phyloP scores from a whole-genome alignment of 2,888 invertebrate species.

The Rhamphomyia laevipes region DNA sequence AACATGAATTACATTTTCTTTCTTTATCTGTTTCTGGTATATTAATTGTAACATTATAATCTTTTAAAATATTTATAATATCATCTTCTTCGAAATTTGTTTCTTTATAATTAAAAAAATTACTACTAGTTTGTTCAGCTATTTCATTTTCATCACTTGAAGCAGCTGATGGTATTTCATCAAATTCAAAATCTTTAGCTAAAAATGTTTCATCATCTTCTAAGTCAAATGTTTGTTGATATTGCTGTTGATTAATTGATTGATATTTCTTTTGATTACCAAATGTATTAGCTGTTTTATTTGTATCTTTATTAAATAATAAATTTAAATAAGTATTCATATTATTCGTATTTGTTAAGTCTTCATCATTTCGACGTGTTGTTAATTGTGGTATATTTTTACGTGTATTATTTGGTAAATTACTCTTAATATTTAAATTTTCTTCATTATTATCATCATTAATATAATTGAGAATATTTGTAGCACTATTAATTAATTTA shows the following conservation, averaged over 20 bases:
- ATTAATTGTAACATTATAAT: slow-evolving; percentile 30
- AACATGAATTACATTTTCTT: slow-evolving; percentile 34
- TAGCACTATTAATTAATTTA: too few relatives aligned
- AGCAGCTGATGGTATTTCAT: background rate
- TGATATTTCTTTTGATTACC: slow-evolving; percentile 15
- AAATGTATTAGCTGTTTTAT: slow-evolving; percentile 11
- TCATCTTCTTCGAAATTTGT: slow-evolving; percentile 36
- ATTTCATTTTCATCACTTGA: slow-evolving; percentile 31
- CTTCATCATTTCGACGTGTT: background rate
- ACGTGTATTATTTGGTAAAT: background rate
- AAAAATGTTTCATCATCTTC: background rate
- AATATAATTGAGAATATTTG: too few relatives aligned
- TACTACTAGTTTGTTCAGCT: slow-evolving; percentile 18
- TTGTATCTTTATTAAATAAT: slow-evolving; percentile 24
- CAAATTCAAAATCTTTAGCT: background rate
- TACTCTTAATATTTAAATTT: background rate
- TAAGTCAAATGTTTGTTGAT: background rate
- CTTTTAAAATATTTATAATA: slow-evolving; percentile 29
- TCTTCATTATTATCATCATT: background rate
- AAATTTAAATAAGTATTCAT: slow-evolving; percentile 23
- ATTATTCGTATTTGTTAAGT: slow-evolving; percentile 2
- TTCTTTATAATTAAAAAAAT: slow-evolving; percentile 32
- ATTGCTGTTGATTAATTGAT: too few relatives aligned
- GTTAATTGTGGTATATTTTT: background rate
- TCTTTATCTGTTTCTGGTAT: slow-evolving; percentile 35